phyloP scores from a whole-genome alignment of 2,113 vertebrate species.

The Leptocoma aspasia region DNA sequence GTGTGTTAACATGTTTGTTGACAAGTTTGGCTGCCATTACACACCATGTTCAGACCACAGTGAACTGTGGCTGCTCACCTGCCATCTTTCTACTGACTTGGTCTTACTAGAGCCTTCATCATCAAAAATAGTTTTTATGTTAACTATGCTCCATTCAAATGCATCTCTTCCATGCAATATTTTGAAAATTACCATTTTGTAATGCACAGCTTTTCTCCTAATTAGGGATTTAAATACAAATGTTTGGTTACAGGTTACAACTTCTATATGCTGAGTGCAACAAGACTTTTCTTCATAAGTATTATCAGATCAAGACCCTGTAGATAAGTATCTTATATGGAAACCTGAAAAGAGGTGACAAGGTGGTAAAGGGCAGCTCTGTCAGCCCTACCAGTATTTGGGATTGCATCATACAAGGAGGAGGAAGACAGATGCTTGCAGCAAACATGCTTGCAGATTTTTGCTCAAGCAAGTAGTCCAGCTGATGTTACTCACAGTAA shows the following conservation, averaged over 20 bases:
- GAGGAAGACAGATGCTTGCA: neutral
- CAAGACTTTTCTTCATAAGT: neutral
- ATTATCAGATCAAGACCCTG: neutral
- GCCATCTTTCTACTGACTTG: neutral
- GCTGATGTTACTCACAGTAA: neutral
- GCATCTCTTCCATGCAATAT: neutral
- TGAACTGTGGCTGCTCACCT: neutral
- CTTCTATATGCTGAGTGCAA: neutral
- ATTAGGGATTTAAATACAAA: neutral
- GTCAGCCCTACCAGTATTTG: neutral
- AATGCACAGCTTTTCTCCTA: neutral
- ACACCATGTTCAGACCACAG: neutral
- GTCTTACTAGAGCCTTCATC: neutral
- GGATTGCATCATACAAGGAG: neutral
- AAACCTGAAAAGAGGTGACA: neutral
- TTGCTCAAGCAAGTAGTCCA: neutral
- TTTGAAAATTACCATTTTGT: neutral
- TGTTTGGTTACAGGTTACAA: neutral
- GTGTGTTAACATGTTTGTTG: neutral
- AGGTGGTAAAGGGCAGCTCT: neutral
- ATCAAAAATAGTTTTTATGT: neutral
- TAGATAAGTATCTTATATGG: neutral
- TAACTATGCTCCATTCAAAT: neutral
- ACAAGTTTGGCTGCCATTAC: neutral
- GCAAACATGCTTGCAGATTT: neutral